These are phyloP conservation scores for Cerastoderma edule DNA, from an alignment of 2,888 invertebrate species.

Conservation along the genomic window DNA sequence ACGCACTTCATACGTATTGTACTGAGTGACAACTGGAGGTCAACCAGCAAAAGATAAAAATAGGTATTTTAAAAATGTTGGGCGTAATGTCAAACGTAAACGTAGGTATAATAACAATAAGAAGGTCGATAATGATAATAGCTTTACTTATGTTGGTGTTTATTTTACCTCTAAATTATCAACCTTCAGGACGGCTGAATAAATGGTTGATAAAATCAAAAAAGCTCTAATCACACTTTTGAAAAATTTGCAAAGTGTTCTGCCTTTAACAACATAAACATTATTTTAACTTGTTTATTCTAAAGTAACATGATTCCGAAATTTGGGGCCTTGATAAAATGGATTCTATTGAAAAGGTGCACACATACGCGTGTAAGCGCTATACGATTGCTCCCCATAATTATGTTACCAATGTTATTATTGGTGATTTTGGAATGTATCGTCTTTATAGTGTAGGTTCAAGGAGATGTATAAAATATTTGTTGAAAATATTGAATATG, in stretches of 20 bases:
- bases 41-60: conserved; percentile 44
- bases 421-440: too few relatives aligned
- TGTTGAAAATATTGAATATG: too few relatives aligned
- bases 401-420: too few relatives aligned
- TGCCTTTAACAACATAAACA: conserved; percentile 14
- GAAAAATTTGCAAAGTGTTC: conserved; percentile 2
- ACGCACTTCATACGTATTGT: conserved; percentile 39
- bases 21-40: conserved; percentile 29
- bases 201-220: conserved; percentile 23
- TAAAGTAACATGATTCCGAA: conserved; percentile 41
- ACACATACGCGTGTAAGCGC: conserved; percentile 32
- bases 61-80: conserved; percentile 44
- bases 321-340: conserved; percentile 35
- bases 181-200: conserved; percentile 30
- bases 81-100: conserved; percentile 34
- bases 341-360: conserved; percentile 29
- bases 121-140: conserved; percentile 25
- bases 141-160: conserved; percentile 40
- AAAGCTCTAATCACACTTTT: conserved; percentile 17
- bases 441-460: too few relatives aligned
- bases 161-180: conserved; percentile 30
- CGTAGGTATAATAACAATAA: conserved; percentile 31
- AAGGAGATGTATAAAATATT: too few relatives aligned
- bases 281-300: conserved; percentile 45
- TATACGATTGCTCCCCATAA: too few relatives aligned